These are phyloP conservation scores for Amyelois transitella DNA, from an alignment of 1,140 invertebrate genomes.

Conservation along the genomic window DNA sequence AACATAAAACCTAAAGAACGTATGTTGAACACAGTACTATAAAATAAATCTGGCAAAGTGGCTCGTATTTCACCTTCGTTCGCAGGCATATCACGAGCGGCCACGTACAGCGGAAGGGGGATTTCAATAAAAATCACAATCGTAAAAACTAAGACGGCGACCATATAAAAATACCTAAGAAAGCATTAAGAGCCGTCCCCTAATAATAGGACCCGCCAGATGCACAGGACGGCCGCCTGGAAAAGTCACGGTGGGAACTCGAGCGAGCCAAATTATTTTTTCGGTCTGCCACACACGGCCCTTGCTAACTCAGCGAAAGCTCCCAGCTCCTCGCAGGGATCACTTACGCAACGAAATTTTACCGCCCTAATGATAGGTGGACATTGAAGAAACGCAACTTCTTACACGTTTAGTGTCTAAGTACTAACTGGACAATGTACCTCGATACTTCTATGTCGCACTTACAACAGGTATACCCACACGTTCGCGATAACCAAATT, in stretches of 20 bases:
- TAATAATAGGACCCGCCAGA: slow-evolving; percentile 71
- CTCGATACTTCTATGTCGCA: too few species aligned
- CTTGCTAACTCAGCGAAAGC: slow-evolving; percentile 64
- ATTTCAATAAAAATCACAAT: slow-evolving; percentile 72
- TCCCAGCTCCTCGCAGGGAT: slow-evolving; percentile 40
- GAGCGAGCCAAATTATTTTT: slow-evolving; percentile 71
- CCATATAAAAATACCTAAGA: slow-evolving; percentile 72
- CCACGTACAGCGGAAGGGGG: slow-evolving; percentile 32
- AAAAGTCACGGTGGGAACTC: slow-evolving; percentile 67
- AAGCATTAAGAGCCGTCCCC: slow-evolving; percentile 68
- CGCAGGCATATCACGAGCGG: slow-evolving; percentile 40
- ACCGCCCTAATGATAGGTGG: slow-evolving; percentile 2
- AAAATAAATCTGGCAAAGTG: slow-evolving; percentile 65
- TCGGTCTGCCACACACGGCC: slow-evolving; percentile 71
- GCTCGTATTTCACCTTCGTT: slow-evolving; percentile 62
- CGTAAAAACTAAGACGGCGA: slow-evolving; percentile 65
- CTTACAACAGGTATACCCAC: too few species aligned
- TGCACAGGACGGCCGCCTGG: slow-evolving; percentile 66
- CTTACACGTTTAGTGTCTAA: not conserved
- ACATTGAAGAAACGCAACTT: not conserved
- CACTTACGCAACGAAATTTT: slow-evolving; percentile 34
- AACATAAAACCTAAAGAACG: slow-evolving; percentile 43
- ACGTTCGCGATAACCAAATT: too few species aligned
- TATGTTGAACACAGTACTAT: slow-evolving; percentile 45
- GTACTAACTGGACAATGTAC: not conserved